Evolutionary conservation across 1,140 invertebrate species (phyloP), one percentile per base, ranked within the genome.

Genomic region (Melitaea cinxia): DNA sequence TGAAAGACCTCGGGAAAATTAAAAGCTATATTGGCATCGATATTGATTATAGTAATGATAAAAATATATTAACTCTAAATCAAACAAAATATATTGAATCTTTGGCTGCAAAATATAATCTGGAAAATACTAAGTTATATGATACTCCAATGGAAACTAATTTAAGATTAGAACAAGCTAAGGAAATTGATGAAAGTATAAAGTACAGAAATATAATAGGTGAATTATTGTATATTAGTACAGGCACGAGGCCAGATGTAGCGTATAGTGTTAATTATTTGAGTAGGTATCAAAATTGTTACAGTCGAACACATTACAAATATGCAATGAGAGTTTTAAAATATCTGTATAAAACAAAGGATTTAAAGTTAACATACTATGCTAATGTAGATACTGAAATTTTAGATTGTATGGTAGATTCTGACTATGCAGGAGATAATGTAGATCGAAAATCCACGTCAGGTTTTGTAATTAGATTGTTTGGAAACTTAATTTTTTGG

Each of bases 81-180:
- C 84, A 91, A 78, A 68, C 60, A 70, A 78, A 74, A 49, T 88
- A 90, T 74, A 89, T 87, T 69, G 80, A 87, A 68, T 81, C 75
- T 56, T 77, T 89, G 63, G 75, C 80, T 59, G 57, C 49, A 66
- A 82, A 80, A 68, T 87, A 86, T 75, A 59, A 79, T 72, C 24
- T 87, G 6, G 37, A 80, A 78, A 77, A 82, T 71, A 19, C 63
- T 61, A 78, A 72, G 45, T 67, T 78, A 52, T 76, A 75, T 71
- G 66, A 80, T 63, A 91, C 82, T 60, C 83, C 88, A 23, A 88
- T 89, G 83, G 88, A 89, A 78, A 76, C 61, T 65, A 88, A 89
- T 69, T 78, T 88, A 59, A 64, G 12, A 35, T 12, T 35, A 35
- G 33, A 35, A 12, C 33, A 35, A 35, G 33, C 33, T 35, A 35